Base-by-base conservation (phyloP, 2,113 vertebrate genomes). In the Camelus dromedarius region DNA sequence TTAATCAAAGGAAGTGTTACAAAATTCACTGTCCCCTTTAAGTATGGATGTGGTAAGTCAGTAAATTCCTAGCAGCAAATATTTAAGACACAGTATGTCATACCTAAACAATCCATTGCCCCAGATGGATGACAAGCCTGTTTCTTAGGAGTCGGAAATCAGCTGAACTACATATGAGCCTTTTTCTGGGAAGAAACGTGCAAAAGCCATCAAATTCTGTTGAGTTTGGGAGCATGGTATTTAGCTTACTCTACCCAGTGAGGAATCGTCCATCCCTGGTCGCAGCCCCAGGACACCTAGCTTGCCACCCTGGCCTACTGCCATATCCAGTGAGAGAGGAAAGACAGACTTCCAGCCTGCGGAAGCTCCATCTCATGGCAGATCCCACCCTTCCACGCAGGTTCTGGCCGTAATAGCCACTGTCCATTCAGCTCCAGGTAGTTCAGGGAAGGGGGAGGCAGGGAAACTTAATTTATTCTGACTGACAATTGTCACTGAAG, bases 401-500 rank as follows among this genome's bases (percentile, higher is more conserved):
- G 70, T 60, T 93, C 87, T 92, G 70, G 20, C 75, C 89, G 90
- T 91, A 95, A 93, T 77, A 84, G 88, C 67, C 84, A 64, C 89
- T 67, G 48, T 92, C 38, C 89, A 48, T 93, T 96, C 73, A 77
- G 28, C 38, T 95, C 66, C 80, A 88, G 70, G 90, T 42, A 62
- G n/a, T 83, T 92, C 38, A 92, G 80, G 56, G 28, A 90, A 95
- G 22, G 69, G 60, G 85, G 26, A 84, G 48, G 42, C 87, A 95
- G 60, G 81, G 79, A 75, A 56, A 72, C 79, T 97, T 97, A 46
- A 97, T 98, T 97, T 98, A 97, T 95, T 67, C 84, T 80, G 97
- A 66, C n/a, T 93, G 95, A 96, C 97, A 97, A 87, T 60, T 75
- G 89, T 96, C 75, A 97, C 98, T 98, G 90, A 79, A 86, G 92